Evolutionary conservation across 2,797 vertebrate species (phyloP).

Genomic region (Saxicola maurus): DNA sequence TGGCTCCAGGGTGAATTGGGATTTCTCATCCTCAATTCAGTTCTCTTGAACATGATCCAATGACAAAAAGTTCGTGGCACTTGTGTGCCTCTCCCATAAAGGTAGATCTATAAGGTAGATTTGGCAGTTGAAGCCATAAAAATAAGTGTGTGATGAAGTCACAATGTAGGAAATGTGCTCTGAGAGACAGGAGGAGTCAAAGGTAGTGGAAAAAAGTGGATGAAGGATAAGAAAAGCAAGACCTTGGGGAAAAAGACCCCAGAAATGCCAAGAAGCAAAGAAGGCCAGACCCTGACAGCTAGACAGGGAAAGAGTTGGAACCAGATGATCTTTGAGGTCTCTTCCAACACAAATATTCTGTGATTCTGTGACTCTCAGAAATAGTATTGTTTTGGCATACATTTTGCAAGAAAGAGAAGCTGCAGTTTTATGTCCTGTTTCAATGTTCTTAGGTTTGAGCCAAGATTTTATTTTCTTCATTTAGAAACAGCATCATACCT

Average conservation of each 20-base stretch:
- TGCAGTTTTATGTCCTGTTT: background rate
- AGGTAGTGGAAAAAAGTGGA: background rate
- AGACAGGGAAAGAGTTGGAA: background rate
- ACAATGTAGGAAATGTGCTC: background rate
- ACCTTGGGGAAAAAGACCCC: background rate
- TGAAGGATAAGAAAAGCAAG: background rate
- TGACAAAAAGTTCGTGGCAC: background rate
- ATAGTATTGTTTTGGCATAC: background rate
- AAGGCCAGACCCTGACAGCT: background rate
- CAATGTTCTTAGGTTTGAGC: background rate
- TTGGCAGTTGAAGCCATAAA: background rate
- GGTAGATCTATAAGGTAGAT: fast-evolving
- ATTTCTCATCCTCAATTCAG: background rate
- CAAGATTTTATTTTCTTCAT: background rate
- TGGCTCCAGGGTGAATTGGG: background rate
- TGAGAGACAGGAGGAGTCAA: background rate
- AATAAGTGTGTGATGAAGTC: background rate
- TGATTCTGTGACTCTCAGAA: background rate
- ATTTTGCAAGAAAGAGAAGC: background rate
- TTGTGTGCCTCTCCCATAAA: fast-evolving
- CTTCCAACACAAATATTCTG: background rate
- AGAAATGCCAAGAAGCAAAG: background rate
- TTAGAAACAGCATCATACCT: background rate
- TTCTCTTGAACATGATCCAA: background rate
- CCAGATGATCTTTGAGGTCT: background rate